These are phyloP conservation scores for Notarius quadriscutis DNA, from an alignment of 2,113 vertebrate genomes.

Conservation along the genomic window DNA sequence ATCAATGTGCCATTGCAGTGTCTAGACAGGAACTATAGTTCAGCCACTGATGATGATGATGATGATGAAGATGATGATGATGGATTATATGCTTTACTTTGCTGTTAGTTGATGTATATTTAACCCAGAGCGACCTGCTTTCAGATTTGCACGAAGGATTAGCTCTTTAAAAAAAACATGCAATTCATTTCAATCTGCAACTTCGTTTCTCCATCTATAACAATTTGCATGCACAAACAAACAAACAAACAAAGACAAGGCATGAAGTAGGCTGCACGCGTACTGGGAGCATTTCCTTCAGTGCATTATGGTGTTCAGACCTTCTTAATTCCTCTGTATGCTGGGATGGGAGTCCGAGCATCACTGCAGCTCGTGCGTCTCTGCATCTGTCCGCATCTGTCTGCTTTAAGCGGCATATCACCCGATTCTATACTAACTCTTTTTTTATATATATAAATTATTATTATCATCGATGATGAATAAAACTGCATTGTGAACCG, in stretches of 20 bases:
- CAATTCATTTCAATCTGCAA: background rate
- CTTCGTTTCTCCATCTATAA: background rate
- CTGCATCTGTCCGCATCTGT: conserved; percentile 3
- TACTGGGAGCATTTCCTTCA: background rate
- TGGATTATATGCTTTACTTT: background rate
- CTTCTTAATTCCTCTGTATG: background rate
- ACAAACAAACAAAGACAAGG: no score
- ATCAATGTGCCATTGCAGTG: conserved; percentile 47
- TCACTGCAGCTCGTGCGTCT: conserved; percentile 17
- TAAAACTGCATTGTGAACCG: background rate
- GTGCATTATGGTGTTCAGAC: background rate
- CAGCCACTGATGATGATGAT: conserved; percentile 1
- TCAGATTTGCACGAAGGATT: background rate
- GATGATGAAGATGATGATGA: background rate
- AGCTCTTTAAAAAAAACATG: background rate
- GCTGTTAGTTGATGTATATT: background rate
- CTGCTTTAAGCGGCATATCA: background rate
- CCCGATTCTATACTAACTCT: background rate
- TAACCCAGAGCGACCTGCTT: background rate
- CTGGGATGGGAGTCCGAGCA: background rate
- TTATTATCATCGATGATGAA: background rate
- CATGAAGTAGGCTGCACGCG: background rate
- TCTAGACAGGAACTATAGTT: conserved; percentile 36
- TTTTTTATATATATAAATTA: background rate
- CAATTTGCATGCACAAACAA: background rate